Percentiles rank a stretch among this genome's conserved stretches.
These are phyloP conservation scores for Atherinomorus stipes DNA, from an alignment of 2,113 vertebrate species.

Conservation along the genomic window DNA sequence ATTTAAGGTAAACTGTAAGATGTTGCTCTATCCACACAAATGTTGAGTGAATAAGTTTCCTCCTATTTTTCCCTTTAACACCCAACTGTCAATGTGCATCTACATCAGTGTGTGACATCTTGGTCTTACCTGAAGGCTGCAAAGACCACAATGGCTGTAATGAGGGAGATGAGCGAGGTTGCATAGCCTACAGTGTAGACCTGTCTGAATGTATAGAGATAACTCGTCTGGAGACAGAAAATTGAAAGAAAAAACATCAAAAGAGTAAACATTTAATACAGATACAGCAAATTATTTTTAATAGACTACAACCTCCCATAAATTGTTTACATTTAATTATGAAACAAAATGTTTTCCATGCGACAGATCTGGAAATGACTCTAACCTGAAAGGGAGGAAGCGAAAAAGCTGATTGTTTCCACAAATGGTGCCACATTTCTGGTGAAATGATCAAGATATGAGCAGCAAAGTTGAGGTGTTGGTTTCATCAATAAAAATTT, in stretches of 20 bases:
- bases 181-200: conserved; percentile 85
- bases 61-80: neutral
- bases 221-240: conserved; percentile 69
- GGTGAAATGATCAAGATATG: too few relatives aligned
- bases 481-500: too few relatives aligned
- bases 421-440: too few relatives aligned
- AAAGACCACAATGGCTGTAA: conserved; percentile 82
- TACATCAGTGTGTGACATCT: neutral
- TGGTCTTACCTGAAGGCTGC: conserved; percentile 80
- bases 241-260: neutral
- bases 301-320: neutral
- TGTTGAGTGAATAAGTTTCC: neutral
- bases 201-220: conserved; percentile 80
- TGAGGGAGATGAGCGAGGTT: conserved; percentile 84
- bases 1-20: neutral
- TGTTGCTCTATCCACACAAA: neutral
- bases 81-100: conserved; percentile 1
- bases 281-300: too few relatives aligned
- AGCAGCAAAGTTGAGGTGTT: too few relatives aligned
- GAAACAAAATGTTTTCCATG: conserved; percentile 2
- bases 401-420: neutral
- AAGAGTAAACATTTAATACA: neutral
- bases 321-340: neutral
- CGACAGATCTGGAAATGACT: neutral
- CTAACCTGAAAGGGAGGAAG: conserved; percentile 20